phyloP scores from a whole-genome alignment of 2,113 vertebrate genomes.

The Pedetes capensis region DNA sequence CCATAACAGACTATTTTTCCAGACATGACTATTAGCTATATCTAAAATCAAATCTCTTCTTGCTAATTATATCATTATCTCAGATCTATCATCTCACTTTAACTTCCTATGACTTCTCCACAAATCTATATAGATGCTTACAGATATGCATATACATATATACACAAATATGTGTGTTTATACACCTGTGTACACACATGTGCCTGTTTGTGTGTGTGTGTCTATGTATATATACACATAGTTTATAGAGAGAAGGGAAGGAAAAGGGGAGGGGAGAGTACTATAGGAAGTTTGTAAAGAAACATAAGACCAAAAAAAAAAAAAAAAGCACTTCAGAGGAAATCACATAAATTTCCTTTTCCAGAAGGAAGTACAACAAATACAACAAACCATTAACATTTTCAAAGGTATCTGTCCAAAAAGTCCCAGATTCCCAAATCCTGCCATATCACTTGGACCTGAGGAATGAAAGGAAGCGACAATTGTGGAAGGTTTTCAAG shows the following conservation, averaged over 20 bases:
- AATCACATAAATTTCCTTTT: background rate
- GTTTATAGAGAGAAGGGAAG: background rate
- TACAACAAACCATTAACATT: background rate
- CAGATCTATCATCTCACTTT: background rate
- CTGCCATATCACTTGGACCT: background rate
- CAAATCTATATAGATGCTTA: background rate
- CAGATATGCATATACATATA: too few relatives aligned
- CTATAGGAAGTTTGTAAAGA: background rate
- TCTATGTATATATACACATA: background rate
- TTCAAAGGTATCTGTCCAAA: background rate
- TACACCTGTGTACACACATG: too few relatives aligned
- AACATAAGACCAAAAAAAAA: background rate
- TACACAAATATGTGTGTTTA: background rate
- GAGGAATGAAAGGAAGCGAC: background rate
- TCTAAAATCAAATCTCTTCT: background rate
- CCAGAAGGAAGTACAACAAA: background rate
- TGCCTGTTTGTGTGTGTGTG: background rate
- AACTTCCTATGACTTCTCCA: background rate
- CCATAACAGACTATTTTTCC: background rate
- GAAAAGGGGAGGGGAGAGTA: background rate
- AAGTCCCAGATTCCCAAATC: background rate
- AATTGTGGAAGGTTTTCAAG: background rate
- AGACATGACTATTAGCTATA: background rate
- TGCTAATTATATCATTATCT: background rate
- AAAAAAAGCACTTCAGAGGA: background rate